Percentiles rank a stretch among this genome's conserved stretches.
Evolutionary conservation across 2,797 vertebrate species (phyloP).

Genomic region (Phataginus tetradactyla): DNA sequence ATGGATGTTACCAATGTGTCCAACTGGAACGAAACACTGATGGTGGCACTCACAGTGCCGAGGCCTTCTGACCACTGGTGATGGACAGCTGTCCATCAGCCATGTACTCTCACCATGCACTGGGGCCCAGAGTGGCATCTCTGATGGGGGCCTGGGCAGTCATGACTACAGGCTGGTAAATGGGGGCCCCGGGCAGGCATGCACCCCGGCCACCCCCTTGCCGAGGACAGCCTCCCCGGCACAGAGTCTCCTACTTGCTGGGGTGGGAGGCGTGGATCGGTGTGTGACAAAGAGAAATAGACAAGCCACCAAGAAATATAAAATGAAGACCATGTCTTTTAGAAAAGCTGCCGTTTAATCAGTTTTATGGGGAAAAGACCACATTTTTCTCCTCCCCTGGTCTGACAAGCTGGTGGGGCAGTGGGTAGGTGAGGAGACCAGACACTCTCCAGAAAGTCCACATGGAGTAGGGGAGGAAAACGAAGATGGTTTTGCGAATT

Average conservation of each 20-base stretch:
- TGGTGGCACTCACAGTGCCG: not conserved
- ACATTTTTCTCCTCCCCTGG: not conserved
- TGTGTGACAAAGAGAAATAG: not conserved
- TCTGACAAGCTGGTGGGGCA: not conserved
- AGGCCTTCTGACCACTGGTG: not conserved
- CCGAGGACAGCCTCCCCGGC: not conserved
- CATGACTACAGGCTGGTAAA: not conserved
- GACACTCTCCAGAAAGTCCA: not conserved
- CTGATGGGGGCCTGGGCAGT: not conserved
- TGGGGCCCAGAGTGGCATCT: not conserved
- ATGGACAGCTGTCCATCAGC: not conserved
- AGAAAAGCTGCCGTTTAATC: not conserved
- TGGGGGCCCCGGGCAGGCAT: rapidly evolving
- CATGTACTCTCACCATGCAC: not conserved
- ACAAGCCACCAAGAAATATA: not conserved
- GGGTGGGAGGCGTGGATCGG: not conserved
- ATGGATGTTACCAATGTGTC: not conserved
- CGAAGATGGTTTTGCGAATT: not conserved
- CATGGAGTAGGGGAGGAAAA: not conserved
- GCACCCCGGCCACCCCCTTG: not conserved
- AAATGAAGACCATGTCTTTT: not conserved
- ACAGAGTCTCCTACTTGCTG: not conserved
- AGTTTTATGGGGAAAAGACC: not conserved
- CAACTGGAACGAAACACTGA: not conserved
- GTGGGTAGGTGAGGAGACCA: not conserved